Evolutionary conservation across 2,113 vertebrate species (phyloP).

Genomic region (Trematomus loennbergii): DNA sequence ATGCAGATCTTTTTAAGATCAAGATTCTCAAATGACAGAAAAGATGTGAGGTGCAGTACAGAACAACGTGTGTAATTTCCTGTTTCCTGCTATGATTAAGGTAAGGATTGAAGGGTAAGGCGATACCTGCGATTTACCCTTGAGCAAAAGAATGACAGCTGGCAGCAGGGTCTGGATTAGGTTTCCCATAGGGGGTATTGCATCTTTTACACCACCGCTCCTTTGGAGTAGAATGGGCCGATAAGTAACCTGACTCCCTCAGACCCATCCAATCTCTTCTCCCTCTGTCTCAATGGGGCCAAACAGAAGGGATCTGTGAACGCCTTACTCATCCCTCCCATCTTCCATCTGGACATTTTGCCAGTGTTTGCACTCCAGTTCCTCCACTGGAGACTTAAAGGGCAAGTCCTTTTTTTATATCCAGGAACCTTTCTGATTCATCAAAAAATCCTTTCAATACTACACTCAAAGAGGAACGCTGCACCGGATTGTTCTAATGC

Average conservation of each 20-base stretch:
- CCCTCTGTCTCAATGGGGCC: constrained; percentile 73
- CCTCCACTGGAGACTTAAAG: constrained; percentile 62
- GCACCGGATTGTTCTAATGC: not conserved
- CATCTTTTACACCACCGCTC: constrained; percentile 80
- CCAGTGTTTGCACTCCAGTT: constrained; percentile 62
- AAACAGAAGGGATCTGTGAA: constrained; percentile 80
- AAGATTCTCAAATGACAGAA: constrained; percentile 33
- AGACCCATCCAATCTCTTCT: constrained; percentile 78
- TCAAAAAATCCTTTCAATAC: constrained; percentile 10
- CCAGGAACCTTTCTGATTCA: constrained; percentile 31
- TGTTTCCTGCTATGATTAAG: constrained; percentile 61
- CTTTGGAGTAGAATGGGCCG: constrained; percentile 77
- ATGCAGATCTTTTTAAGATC: constrained; percentile 10
- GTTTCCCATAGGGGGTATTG: constrained; percentile 80
- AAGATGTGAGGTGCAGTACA: constrained; percentile 16
- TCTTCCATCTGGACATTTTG: constrained; percentile 82
- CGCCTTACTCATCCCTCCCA: constrained; percentile 77
- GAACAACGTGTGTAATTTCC: constrained; percentile 42
- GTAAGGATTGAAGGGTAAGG: constrained; percentile 76
- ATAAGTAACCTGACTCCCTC: constrained; percentile 82
- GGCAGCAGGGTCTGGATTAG: constrained; percentile 80
- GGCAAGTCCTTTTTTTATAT: constrained; percentile 33
- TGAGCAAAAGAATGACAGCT: constrained; percentile 80
- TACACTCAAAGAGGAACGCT: not conserved
- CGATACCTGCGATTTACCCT: constrained; percentile 77